These are phyloP conservation scores for Oxycera nigricornis DNA, from an alignment of 2,888 invertebrate genomes.

Conservation along the genomic window DNA sequence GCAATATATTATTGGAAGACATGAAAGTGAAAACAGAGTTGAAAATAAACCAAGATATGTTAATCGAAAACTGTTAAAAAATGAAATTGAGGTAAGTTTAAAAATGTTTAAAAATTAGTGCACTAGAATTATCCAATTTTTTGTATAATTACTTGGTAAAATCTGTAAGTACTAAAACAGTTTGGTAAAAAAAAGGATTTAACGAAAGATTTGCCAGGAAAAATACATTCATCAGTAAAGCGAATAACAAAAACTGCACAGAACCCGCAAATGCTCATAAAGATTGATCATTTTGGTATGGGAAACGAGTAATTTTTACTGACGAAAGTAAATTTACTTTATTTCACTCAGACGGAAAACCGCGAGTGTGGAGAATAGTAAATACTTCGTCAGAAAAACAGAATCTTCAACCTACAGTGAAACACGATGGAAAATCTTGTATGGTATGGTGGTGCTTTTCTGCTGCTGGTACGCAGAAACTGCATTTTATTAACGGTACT, in stretches of 20 bases:
- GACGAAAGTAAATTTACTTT: not conserved
- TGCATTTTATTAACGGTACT: too few relatives aligned
- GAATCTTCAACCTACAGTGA: too few relatives aligned
- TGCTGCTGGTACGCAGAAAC: too few relatives aligned
- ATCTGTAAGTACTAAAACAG: not conserved
- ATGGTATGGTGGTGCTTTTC: not conserved
- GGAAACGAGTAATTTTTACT: too few relatives aligned
- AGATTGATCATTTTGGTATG: too few relatives aligned
- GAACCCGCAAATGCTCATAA: not conserved
- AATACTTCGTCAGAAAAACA: too few relatives aligned
- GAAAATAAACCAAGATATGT: not conserved
- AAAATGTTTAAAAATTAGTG: not conserved
- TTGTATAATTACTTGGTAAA: too few relatives aligned
- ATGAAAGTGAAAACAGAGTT: too few relatives aligned
- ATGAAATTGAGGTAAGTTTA: not conserved
- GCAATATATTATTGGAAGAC: not conserved
- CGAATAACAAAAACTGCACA: not conserved
- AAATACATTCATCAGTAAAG: not conserved
- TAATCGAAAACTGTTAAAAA: not conserved
- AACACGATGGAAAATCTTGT: not conserved
- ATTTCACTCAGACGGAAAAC: not conserved
- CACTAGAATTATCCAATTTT: not conserved
- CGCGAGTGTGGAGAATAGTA: not conserved
- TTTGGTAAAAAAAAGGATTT: not conserved
- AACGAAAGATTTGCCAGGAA: not conserved